These are phyloP conservation scores for Bovichtus variegatus DNA, from an alignment of 2,797 vertebrate species.

Conservation along the genomic window DNA sequence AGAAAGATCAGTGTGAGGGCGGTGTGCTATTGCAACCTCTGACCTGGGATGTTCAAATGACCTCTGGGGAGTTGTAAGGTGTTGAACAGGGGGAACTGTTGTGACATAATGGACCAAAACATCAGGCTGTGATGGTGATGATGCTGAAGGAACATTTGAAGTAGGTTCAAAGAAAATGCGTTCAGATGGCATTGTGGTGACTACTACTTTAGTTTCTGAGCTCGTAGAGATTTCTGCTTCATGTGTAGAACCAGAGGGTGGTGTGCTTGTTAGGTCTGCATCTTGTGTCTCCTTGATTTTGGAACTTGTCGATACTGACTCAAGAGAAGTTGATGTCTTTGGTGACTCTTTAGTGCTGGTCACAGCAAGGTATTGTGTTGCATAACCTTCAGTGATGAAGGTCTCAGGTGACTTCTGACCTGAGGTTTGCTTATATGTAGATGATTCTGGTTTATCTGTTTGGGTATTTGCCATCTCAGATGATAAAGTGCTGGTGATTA, in stretches of 20 bases:
- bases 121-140: conserved; percentile 45
- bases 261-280: conserved; percentile 6
- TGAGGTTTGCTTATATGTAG: conserved; percentile 22
- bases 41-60: conserved; percentile 61
- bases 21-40: conserved; percentile 24
- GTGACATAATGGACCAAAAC: conserved; percentile 50
- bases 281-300: conserved; percentile 12
- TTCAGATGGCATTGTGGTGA: conserved; percentile 11
- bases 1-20: conserved; percentile 1
- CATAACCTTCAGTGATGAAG: conserved; percentile 11
- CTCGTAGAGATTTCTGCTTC: conserved; percentile 10
- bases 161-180: conserved; percentile 10
- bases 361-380: conserved; percentile 9
- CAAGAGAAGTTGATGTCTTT: conserved; percentile 7
- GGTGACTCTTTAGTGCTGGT: conserved; percentile 12
- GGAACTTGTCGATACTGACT: conserved; percentile 14
- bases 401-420: conserved; percentile 14
- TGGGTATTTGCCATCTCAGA: conserved; percentile 10
- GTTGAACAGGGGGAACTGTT: conserved; percentile 43
- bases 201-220: conserved; percentile 4
- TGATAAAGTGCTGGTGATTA: conserved; percentile 24
- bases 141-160: conserved; percentile 32
- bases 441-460: conserved; percentile 19
- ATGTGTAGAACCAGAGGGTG: background rate
- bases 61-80: conserved; percentile 31